Percentiles rank a stretch among this genome's conserved stretches.
These are phyloP conservation scores for Leucoraja erinaceus DNA, from an alignment of 2,113 vertebrate genomes.

Conservation along the genomic window DNA sequence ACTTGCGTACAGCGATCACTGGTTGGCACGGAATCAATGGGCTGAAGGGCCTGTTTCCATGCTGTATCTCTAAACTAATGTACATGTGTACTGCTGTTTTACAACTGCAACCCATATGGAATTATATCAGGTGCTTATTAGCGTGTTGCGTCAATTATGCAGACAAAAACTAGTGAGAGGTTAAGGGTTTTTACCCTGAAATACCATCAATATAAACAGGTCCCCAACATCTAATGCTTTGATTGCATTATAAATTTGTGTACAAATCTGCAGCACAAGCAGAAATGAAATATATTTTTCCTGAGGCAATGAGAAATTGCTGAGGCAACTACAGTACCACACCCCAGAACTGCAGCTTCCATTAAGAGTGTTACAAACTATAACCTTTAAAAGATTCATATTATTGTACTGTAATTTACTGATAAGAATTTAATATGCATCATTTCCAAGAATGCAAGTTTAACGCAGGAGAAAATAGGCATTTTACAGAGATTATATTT, in stretches of 20 bases:
- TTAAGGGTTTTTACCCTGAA: not conserved
- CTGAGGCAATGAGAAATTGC: not conserved
- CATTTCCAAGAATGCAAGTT: not conserved
- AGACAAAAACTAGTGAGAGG: not conserved
- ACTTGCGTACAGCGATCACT: too few relatives aligned
- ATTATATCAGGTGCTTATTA: not conserved
- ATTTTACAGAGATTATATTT: not conserved
- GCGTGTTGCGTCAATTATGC: not conserved
- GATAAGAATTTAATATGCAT: too few relatives aligned
- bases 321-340: not conserved
- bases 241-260: not conserved
- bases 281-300: slow-evolving; percentile 15
- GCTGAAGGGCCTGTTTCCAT: too few relatives aligned
- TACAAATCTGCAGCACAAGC: not conserved
- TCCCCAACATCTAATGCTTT: not conserved
- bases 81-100: not conserved
- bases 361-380: not conserved
- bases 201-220: not conserved
- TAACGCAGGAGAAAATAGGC: not conserved
- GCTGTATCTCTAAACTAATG: too few relatives aligned
- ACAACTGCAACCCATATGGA: not conserved
- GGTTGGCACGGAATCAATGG: too few relatives aligned
- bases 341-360: not conserved
- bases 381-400: not conserved
- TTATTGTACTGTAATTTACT: not conserved